Evolutionary conservation across 30 jellyfish, hydroid and myxozoan species (phyloP).

Genomic region (Phacellophora camtschatica): DNA sequence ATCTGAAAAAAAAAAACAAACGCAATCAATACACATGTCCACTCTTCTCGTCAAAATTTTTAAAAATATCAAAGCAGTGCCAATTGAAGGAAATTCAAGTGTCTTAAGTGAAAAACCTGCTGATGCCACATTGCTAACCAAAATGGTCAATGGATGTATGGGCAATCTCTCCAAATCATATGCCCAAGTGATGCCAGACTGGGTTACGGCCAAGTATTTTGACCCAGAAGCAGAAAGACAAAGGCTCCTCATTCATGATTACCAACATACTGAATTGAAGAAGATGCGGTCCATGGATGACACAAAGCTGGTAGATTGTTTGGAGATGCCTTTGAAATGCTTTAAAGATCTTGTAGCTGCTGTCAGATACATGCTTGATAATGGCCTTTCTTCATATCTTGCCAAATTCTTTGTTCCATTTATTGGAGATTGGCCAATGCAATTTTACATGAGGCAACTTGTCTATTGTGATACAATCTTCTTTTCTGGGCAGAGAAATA

Average conservation of each 20-base stretch:
- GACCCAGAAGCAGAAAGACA: slow-evolving; percentile 4
- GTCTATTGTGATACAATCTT: not conserved
- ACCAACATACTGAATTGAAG: slow-evolving; percentile 8
- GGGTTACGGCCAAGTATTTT: slow-evolving; percentile 18
- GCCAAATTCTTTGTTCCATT: slow-evolving; percentile 46
- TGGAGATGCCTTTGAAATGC: not conserved
- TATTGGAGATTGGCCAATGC: slow-evolving; percentile 60
- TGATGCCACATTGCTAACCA: not conserved
- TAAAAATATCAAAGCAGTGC: not conserved
- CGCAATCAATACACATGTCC: slow-evolving; percentile 13
- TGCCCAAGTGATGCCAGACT: slow-evolving; percentile 17
- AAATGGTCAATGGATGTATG: not conserved
- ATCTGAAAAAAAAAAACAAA: slow-evolving; percentile 8
- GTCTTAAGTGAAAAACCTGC: not conserved
- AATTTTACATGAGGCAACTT: slow-evolving; percentile 36
- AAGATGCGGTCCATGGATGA: slow-evolving; percentile 6
- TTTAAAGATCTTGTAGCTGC: not conserved
- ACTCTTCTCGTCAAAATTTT: not conserved
- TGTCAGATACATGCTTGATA: slow-evolving; percentile 25
- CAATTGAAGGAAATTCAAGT: not conserved
- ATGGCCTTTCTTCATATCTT: slow-evolving; percentile 47
- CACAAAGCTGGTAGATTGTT: not conserved
- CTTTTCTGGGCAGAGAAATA: not conserved
- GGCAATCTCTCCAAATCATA: not conserved
- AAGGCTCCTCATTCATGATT: not conserved